phyloP scores from a whole-genome alignment of 2,113 vertebrate genomes.

The Calidris pygmaea region DNA sequence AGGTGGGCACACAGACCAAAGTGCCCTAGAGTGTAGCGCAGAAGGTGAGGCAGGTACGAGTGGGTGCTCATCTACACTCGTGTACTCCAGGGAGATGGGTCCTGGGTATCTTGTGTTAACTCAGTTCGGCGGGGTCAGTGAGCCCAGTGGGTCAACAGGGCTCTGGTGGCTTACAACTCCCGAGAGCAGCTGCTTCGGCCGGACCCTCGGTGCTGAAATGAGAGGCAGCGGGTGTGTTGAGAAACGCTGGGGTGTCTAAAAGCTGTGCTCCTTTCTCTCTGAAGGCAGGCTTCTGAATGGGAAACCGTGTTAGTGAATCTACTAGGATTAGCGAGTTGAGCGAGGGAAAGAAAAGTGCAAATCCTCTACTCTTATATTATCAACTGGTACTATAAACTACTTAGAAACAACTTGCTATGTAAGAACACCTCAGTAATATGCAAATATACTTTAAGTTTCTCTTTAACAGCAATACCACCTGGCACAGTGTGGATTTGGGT shows the following conservation, averaged over 20 bases:
- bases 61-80: background rate
- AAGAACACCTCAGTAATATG: background rate
- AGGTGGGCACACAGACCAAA: background rate
- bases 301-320: background rate
- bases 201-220: background rate
- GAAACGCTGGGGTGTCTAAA: background rate
- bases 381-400: background rate
- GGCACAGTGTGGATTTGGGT: background rate
- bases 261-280: background rate
- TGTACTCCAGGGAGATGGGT: background rate
- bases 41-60: background rate
- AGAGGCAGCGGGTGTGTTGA: background rate
- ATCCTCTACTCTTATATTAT: background rate
- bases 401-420: background rate
- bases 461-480: constrained; percentile 41
- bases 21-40: background rate
- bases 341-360: background rate
- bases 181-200: background rate
- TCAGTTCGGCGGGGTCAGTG: background rate
- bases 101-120: background rate
- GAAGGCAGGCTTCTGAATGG: background rate
- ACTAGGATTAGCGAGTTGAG: background rate
- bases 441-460: background rate
- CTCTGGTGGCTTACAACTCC: background rate
- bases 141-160: background rate